phyloP scores from a whole-genome alignment of 2,888 invertebrate genomes.

The Phlogophora meticulosa region DNA sequence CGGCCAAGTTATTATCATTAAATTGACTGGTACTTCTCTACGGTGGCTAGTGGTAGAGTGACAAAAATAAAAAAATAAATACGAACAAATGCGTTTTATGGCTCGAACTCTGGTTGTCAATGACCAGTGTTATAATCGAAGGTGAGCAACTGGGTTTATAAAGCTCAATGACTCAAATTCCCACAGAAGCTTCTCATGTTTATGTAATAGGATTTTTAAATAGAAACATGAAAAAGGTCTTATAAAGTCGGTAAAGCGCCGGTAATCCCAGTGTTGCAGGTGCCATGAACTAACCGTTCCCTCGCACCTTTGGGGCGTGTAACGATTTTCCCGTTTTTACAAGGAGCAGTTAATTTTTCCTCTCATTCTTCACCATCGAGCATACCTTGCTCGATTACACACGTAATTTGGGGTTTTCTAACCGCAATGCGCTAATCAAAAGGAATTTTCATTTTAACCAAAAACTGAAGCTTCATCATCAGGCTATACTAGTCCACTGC shows the following conservation, averaged over 20 bases:
- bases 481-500: too few species aligned
- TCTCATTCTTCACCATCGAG: conserved; percentile 3
- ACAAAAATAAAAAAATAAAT: conserved; percentile 23
- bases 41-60: conserved; percentile 22
- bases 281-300: conserved; percentile 31
- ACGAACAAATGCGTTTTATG: conserved; percentile 43
- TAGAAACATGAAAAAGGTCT: conserved; percentile 25
- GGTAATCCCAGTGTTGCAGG: conserved; percentile 38
- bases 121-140: conserved; percentile 14
- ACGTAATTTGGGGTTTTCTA: conserved; percentile 4
- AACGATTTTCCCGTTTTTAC: conserved; percentile 33
- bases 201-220: conserved; percentile 32
- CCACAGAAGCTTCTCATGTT: conserved; percentile 14
- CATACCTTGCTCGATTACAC: conserved; percentile 11
- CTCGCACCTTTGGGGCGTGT: conserved; percentile 3
- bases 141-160: conserved; percentile 3
- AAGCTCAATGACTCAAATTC: conserved; percentile 1
- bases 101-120: conserved; percentile 12
- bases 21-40: conserved; percentile 15
- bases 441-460: conserved; percentile 29
- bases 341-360: conserved; percentile 27
- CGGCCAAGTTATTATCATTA: conserved; percentile 16
- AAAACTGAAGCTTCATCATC: too few species aligned
- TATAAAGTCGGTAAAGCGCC: conserved; percentile 34
- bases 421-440: conserved; percentile 30